phyloP scores from a whole-genome alignment of 2,888 invertebrate genomes.

The Uropetala carovei region DNA sequence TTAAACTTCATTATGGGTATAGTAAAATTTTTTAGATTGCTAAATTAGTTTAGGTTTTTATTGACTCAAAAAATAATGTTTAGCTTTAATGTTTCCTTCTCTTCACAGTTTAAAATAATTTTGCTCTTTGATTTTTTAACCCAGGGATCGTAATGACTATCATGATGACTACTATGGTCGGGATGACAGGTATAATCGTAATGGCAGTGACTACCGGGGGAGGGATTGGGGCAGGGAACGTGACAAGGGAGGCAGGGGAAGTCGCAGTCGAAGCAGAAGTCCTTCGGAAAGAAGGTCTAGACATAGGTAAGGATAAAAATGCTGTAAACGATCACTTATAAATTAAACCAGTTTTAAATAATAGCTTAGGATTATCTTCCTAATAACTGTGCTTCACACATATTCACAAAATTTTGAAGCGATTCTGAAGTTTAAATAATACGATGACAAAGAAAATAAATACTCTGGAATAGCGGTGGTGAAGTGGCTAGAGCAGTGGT shows the following conservation, averaged over 20 bases:
- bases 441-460: too few relatives aligned
- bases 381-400: too few relatives aligned
- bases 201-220: constrained; percentile 14
- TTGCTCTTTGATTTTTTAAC: not conserved
- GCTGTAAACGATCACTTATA: not conserved
- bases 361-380: not conserved
- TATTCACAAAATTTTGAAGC: too few relatives aligned
- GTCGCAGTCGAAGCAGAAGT: constrained; percentile 56
- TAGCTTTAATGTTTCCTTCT: not conserved
- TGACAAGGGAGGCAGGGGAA: not conserved
- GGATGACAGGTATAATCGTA: constrained; percentile 49
- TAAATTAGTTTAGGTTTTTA: too few relatives aligned
- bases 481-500: not conserved
- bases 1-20: too few relatives aligned
- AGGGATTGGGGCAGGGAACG: constrained; percentile 57
- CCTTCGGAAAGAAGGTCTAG: constrained; percentile 23
- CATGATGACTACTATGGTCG: constrained; percentile 44
- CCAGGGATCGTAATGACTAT: constrained; percentile 48
- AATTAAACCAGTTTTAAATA: not conserved
- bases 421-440: too few relatives aligned
- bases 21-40: too few relatives aligned
- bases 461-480: too few relatives aligned
- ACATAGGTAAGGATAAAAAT: constrained; percentile 32
- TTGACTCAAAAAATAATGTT: not conserved
- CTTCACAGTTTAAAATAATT: not conserved